Conservation (phyloP, 2,888 invertebrate genomes). For the Oxyteleia sp. region DNA sequence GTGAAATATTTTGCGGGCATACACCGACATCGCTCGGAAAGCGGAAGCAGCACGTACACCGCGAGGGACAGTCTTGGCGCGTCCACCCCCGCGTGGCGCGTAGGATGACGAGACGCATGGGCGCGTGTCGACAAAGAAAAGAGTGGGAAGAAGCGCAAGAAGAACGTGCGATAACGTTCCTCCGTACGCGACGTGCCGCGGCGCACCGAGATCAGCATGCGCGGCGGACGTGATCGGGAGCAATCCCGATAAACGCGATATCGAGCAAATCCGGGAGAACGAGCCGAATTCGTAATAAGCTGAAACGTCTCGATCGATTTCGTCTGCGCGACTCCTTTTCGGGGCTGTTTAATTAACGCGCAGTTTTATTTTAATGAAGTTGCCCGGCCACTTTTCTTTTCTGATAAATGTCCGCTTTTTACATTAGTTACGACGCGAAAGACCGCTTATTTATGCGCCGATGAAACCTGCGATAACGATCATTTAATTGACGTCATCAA, state of each 20-base stretch:
- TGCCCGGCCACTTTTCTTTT: slow-evolving; percentile 54
- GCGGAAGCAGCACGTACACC: slow-evolving; percentile 26
- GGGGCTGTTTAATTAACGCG: slow-evolving; percentile 54
- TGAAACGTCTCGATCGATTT: slow-evolving; percentile 45
- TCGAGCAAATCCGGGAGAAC: slow-evolving; percentile 33
- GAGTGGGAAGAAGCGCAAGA: slow-evolving; percentile 69
- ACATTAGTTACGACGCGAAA: slow-evolving; percentile 43
- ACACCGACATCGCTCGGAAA: slow-evolving; percentile 27
- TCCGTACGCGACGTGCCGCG: slow-evolving; percentile 46
- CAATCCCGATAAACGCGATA: slow-evolving; percentile 49
- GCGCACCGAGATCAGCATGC: slow-evolving; percentile 53
- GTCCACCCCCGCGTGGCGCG: slow-evolving; percentile 76
- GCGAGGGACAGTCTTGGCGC: slow-evolving; percentile 22
- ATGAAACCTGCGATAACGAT: slow-evolving; percentile 56
- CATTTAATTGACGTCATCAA: slow-evolving; percentile 64
- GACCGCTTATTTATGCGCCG: slow-evolving; percentile 57
- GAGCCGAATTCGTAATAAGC: slow-evolving; percentile 37
- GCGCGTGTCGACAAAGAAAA: slow-evolving; percentile 79
- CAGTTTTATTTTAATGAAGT: slow-evolving; percentile 58
- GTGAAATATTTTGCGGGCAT: slow-evolving; percentile 29
- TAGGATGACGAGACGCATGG: slow-evolving; percentile 78
- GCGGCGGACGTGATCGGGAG: slow-evolving; percentile 47
- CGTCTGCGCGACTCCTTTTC: slow-evolving; percentile 24
- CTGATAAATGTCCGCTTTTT: slow-evolving; percentile 44
- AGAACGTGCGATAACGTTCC: slow-evolving; percentile 80